Percentiles rank a stretch among this genome's conserved stretches.
Conservation (phyloP, 2,888 invertebrate genomes). For the Deilephila elpenor region DNA sequence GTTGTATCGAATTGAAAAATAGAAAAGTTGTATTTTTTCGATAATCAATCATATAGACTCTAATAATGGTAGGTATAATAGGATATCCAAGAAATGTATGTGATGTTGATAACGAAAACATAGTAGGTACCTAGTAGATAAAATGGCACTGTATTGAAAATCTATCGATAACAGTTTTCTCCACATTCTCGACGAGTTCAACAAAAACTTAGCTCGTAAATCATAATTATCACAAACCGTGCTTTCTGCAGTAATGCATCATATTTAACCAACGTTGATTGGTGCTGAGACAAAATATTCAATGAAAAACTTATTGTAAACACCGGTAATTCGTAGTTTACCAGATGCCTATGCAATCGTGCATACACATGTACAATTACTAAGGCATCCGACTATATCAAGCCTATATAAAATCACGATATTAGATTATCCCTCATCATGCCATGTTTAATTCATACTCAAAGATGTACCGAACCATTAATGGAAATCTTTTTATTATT, state of each 20-base stretch:
- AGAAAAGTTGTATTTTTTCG: too few relatives aligned
- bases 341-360: constrained; percentile 35
- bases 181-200: neutral
- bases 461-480: neutral
- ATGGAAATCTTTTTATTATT: too few relatives aligned
- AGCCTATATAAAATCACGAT: constrained; percentile 43
- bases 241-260: constrained; percentile 40
- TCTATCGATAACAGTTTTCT: neutral
- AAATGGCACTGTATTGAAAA: neutral
- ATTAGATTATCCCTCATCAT: constrained; percentile 30
- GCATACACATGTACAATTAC: constrained; percentile 48
- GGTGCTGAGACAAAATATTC: constrained; percentile 38
- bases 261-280: constrained; percentile 43
- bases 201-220: neutral
- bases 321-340: constrained; percentile 23
- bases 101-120: neutral
- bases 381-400: constrained; percentile 46
- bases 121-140: neutral
- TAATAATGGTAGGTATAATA: too few relatives aligned
- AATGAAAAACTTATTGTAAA: constrained; percentile 40
- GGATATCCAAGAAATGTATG: too few relatives aligned
- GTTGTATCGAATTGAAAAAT: too few relatives aligned
- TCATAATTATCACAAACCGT: constrained; percentile 35
- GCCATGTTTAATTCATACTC: neutral
- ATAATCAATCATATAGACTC: too few relatives aligned